A percentile compares a stretch with the other conserved stretches of the same genome.
Conservation (phyloP, 2,797 vertebrate species). For the Cyprinella venusta region DNA sequence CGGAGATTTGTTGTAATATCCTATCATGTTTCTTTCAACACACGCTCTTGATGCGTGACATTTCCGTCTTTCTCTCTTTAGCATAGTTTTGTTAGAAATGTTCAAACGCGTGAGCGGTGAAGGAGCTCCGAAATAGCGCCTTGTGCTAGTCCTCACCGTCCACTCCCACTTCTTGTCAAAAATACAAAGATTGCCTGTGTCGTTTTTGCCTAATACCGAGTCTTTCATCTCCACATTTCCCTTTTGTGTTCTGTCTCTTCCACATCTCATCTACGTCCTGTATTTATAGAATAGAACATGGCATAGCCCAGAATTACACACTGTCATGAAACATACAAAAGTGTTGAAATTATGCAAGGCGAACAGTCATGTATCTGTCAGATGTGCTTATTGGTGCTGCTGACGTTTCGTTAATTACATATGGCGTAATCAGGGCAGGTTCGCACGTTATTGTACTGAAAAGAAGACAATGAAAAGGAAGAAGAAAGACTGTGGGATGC, state of each 20-base stretch:
- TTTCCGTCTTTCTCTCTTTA: constrained; percentile 43
- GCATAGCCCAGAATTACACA: constrained; percentile 42
- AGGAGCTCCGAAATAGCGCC: constrained; percentile 39
- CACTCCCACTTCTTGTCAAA: constrained; percentile 44
- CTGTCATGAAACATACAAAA: constrained; percentile 44
- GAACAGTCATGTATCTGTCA: constrained; percentile 58
- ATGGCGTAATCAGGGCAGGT: constrained; percentile 63
- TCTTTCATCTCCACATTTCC: constrained; percentile 35
- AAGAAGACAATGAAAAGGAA: constrained; percentile 25
- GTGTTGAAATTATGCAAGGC: constrained; percentile 49
- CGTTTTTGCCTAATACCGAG: constrained; percentile 35
- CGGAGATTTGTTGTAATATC: constrained; percentile 38
- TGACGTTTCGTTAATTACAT: constrained; percentile 62
- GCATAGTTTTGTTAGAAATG: constrained; percentile 45
- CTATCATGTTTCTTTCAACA: constrained; percentile 53
- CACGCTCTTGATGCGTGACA: constrained; percentile 50
- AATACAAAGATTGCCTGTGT: constrained; percentile 20
- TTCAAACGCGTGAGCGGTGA: constrained; percentile 45
- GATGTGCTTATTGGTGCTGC: constrained; percentile 49
- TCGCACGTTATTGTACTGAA: constrained; percentile 17
- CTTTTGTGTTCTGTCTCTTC: constrained; percentile 36
- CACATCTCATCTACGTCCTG: constrained; percentile 9
- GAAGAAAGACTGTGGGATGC: background rate
- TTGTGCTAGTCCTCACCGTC: constrained; percentile 41
- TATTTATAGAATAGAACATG: constrained; percentile 44